Percentiles rank a stretch among this genome's conserved stretches.
Conservation (phyloP, 2,797 vertebrate species). For the Todus mexicanus region DNA sequence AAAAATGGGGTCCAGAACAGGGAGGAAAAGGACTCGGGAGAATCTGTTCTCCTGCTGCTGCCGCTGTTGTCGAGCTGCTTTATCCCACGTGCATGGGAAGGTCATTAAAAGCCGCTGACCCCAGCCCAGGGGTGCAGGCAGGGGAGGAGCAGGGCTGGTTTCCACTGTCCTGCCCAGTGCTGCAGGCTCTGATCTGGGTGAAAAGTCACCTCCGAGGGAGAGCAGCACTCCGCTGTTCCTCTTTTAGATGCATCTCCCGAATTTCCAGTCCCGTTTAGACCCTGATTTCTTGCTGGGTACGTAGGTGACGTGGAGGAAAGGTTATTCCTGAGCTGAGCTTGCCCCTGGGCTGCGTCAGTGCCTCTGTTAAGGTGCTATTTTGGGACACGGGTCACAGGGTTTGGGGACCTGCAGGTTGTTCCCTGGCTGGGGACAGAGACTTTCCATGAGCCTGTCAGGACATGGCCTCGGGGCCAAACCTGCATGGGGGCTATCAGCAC, state of each 20-base stretch:
- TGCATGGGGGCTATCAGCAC: background rate
- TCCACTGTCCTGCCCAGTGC: background rate
- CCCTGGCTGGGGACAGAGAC: background rate
- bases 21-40: background rate
- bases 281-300: background rate
- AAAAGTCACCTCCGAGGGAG: background rate
- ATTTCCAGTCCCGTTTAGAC: background rate
- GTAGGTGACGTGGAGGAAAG: background rate
- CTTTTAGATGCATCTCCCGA: background rate
- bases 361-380: background rate
- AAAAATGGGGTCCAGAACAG: background rate
- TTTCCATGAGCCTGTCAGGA: background rate
- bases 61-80: background rate
- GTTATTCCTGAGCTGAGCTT: background rate
- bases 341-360: background rate
- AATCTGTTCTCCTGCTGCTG: fast-evolving
- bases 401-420: background rate
- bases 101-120: fast-evolving
- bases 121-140: background rate
- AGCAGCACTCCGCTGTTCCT: background rate
- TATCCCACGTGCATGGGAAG: background rate
- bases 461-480: fast-evolving
- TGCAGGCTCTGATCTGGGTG: background rate
- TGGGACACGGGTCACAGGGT: background rate
- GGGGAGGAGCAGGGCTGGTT: background rate